Evolutionary conservation across 2,888 invertebrate species (phyloP).

Genomic region (Cerastis rubricosa): DNA sequence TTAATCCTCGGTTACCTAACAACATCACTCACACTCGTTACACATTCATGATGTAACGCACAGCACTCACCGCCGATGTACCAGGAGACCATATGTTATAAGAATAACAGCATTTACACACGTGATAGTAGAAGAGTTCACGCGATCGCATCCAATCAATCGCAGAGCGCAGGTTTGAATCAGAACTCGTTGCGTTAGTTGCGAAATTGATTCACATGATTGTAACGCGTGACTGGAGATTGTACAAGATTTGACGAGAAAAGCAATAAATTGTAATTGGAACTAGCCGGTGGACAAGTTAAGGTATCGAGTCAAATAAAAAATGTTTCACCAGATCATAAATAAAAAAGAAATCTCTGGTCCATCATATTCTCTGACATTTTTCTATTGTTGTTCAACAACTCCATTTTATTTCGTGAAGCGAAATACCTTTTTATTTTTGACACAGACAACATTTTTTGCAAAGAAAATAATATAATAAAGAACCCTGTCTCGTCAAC

Average conservation of each 20-base stretch:
- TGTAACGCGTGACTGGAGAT: constrained; percentile 30
- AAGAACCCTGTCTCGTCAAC: constrained; percentile 20
- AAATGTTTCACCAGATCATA: neutral
- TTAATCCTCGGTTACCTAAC: constrained; percentile 23
- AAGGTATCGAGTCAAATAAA: neutral
- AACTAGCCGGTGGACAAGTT: neutral
- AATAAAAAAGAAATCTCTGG: constrained; percentile 1
- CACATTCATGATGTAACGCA: constrained; percentile 37
- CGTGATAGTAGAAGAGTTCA: constrained; percentile 29
- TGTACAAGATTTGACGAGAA: constrained; percentile 4
- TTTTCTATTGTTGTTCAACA: constrained; percentile 3
- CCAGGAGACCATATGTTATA: constrained; percentile 18
- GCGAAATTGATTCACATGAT: constrained; percentile 27
- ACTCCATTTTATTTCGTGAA: constrained; percentile 1
- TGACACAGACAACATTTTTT: constrained; percentile 1
- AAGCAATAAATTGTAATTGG: constrained; percentile 13
- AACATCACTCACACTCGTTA: constrained; percentile 18
- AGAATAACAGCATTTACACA: constrained; percentile 4
- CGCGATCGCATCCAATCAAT: constrained; percentile 34
- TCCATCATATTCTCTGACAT: constrained; percentile 11
- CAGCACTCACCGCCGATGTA: neutral
- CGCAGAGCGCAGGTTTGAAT: constrained; percentile 28
- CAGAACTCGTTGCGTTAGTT: constrained; percentile 23
- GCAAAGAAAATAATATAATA: constrained; percentile 53
- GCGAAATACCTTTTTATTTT: constrained; percentile 10